phyloP scores from a whole-genome alignment of 2,113 vertebrate genomes.

The Vidua macroura region DNA sequence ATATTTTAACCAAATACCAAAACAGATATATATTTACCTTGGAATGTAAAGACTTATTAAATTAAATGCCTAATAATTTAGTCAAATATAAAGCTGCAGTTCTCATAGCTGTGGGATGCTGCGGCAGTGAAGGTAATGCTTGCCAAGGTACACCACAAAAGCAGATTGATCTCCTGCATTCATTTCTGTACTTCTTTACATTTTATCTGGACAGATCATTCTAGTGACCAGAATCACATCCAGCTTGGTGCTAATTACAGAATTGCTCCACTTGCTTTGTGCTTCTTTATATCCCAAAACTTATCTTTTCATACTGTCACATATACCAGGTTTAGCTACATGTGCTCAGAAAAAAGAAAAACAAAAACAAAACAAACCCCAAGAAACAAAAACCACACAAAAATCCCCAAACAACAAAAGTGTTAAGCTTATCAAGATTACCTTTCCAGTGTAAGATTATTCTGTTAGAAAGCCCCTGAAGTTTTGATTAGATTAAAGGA shows the following conservation, averaged over 20 bases:
- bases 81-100: not conserved
- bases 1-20: not conserved
- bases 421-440: not conserved
- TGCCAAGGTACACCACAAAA: not conserved
- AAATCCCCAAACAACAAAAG: not conserved
- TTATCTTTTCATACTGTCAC: not conserved
- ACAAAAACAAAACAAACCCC: rapidly evolving
- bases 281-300: not conserved
- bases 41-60: not conserved
- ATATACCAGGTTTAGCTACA: not conserved
- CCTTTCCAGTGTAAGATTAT: not conserved
- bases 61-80: not conserved
- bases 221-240: not conserved
- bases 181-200: not conserved
- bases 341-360: not conserved
- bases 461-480: not conserved
- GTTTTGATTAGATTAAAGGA: not conserved
- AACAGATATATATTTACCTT: not conserved
- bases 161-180: not conserved
- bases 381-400: not conserved
- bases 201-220: not conserved
- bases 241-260: not conserved
- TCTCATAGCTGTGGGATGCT: not conserved
- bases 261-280: not conserved
- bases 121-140: not conserved